phyloP scores from a whole-genome alignment of 53 echinoderm and acorn worm species.

The Paelopatides confundens region DNA sequence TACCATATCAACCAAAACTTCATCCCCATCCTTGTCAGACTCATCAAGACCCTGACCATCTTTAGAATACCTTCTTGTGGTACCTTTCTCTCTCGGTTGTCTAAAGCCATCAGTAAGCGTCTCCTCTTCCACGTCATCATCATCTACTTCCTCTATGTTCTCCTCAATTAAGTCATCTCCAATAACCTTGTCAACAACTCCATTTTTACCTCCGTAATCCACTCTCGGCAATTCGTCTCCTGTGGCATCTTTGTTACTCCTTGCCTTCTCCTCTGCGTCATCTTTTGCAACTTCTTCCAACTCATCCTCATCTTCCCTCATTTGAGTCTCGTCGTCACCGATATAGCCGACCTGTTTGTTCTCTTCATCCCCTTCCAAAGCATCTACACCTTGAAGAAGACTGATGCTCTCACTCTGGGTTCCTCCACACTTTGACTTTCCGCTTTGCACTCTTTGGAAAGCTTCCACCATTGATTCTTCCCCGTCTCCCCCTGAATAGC shows the following conservation, averaged over 20 bases:
- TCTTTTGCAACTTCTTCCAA: constrained; percentile 26
- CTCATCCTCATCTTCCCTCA: neutral
- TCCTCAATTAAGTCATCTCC: neutral
- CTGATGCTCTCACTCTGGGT: neutral
- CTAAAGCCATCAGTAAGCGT: too few relatives aligned
- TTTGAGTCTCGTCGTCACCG: neutral
- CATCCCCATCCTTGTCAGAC: neutral
- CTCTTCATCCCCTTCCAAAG: neutral
- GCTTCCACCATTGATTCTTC: constrained; percentile 7
- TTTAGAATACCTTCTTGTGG: too few relatives aligned
- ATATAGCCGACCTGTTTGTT: neutral
- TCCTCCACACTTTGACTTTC: neutral
- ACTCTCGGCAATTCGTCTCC: constrained; percentile 20
- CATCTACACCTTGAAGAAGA: neutral
- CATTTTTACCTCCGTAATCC: neutral
- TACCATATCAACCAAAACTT: neutral
- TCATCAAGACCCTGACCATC: neutral
- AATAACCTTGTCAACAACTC: neutral
- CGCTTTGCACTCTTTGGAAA: neutral
- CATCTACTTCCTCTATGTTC: neutral
- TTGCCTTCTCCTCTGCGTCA: constrained; percentile 29
- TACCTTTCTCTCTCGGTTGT: too few relatives aligned
- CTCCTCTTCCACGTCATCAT: neutral
- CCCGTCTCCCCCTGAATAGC: neutral
- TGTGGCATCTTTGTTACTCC: constrained; percentile 29